Conservation (phyloP, 2,113 vertebrate genomes). For the Nyctibius bracteatus region DNA sequence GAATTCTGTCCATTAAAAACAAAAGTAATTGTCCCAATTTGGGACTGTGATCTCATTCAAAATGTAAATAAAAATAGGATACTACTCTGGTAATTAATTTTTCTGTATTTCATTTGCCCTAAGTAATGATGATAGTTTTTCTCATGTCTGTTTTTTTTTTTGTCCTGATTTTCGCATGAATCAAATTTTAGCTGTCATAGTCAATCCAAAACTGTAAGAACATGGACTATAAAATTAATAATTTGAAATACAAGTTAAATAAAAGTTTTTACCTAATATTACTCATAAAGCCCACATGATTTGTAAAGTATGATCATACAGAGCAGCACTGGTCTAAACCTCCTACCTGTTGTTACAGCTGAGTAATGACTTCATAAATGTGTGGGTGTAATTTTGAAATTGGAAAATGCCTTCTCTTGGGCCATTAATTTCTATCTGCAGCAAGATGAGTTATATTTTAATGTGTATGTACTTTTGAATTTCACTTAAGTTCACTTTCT, state of each 20-base stretch:
- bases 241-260: not conserved
- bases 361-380: conserved; percentile 33
- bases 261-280: not conserved
- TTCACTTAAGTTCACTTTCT: not conserved
- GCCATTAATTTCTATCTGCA: not conserved
- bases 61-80: not conserved
- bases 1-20: not conserved
- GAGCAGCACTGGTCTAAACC: not conserved
- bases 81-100: not conserved
- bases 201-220: not conserved
- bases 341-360: conserved; percentile 39
- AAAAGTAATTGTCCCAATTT: not conserved
- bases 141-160: not conserved
- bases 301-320: not conserved
- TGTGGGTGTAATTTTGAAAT: conserved; percentile 12
- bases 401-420: not conserved
- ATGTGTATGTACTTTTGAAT: not conserved
- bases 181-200: not conserved
- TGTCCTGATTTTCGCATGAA: not conserved
- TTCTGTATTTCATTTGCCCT: not conserved
- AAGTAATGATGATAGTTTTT: not conserved
- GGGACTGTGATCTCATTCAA: not conserved
- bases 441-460: not conserved
- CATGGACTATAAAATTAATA: not conserved
- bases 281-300: not conserved